Evolutionary conservation across 2,113 vertebrate genomes (phyloP).

Genomic region (Sylvietta virens): DNA sequence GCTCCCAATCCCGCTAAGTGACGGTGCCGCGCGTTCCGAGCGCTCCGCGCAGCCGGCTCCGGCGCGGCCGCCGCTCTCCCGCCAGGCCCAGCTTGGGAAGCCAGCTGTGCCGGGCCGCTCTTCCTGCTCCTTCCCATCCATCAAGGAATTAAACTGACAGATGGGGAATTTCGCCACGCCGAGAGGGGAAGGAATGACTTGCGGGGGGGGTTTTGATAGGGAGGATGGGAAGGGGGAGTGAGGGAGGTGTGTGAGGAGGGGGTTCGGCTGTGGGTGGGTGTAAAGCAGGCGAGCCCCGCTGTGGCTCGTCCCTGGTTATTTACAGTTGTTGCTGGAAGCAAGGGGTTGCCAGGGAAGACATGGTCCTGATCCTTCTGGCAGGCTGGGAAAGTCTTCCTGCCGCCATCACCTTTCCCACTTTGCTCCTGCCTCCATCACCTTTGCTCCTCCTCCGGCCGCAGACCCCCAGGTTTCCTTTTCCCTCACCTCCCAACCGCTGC

Average conservation of each 20-base stretch:
- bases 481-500: background rate
- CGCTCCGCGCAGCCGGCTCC: constrained; percentile 6
- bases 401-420: background rate
- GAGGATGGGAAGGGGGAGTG: background rate
- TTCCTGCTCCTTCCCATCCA: constrained; percentile 71
- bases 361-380: rapidly evolving
- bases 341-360: background rate
- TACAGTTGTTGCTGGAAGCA: background rate
- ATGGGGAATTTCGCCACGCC: constrained; percentile 20
- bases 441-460: background rate
- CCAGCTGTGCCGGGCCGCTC: constrained; percentile 70
- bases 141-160: constrained; percentile 75
- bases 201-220: background rate
- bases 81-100: constrained; percentile 69
- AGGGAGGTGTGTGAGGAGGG: background rate
- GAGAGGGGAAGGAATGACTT: constrained; percentile 1
- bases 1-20: constrained; percentile 57
- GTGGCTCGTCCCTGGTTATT: background rate
- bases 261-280: background rate
- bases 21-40: background rate
- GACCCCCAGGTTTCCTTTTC: background rate
- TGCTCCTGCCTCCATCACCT: background rate
- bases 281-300: background rate
- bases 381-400: background rate
- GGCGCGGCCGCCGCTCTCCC: constrained; percentile 51